phyloP scores from a whole-genome alignment of 2,888 invertebrate species.

The Minunthozetes semirufus region DNA sequence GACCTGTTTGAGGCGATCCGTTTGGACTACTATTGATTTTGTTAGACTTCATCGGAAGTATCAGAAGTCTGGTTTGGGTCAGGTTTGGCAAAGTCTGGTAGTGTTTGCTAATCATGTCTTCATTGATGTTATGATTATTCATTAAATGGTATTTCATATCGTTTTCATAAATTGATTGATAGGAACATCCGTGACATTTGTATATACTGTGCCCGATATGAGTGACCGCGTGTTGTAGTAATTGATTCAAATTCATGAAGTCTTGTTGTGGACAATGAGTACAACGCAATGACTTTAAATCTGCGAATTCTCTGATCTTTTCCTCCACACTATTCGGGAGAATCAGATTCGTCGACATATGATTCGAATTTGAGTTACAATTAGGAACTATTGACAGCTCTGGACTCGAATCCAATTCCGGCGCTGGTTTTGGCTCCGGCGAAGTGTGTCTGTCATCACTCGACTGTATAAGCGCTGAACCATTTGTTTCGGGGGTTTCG shows the following conservation, averaged over 20 bases:
- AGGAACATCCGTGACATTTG: conserved; percentile 62
- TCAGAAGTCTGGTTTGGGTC: not conserved
- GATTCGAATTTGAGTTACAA: not conserved
- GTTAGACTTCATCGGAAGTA: not conserved
- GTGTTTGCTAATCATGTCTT: conserved; percentile 26
- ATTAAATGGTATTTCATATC: conserved; percentile 28
- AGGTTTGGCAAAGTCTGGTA: conserved; percentile 11
- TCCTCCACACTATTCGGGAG: conserved; percentile 19
- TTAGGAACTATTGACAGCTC: conserved; percentile 1
- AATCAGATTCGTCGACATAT: not conserved
- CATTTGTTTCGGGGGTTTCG: not conserved
- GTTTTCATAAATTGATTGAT: conserved; percentile 33
- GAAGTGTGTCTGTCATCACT: not conserved
- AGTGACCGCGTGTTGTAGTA: conserved; percentile 59
- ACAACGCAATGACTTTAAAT: conserved; percentile 22
- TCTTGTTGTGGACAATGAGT: conserved; percentile 42
- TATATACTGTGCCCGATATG: conserved; percentile 67
- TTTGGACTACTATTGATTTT: not conserved
- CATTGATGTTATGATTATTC: conserved; percentile 20
- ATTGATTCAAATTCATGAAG: conserved; percentile 53
- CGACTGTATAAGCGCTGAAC: not conserved
- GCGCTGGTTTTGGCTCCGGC: not conserved
- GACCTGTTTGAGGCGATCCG: not conserved
- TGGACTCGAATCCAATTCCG: not conserved
- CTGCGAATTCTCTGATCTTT: conserved; percentile 20